phyloP scores from a whole-genome alignment of 53 echinoderm and acorn worm genomes.

The Apostichopus leukothele region DNA sequence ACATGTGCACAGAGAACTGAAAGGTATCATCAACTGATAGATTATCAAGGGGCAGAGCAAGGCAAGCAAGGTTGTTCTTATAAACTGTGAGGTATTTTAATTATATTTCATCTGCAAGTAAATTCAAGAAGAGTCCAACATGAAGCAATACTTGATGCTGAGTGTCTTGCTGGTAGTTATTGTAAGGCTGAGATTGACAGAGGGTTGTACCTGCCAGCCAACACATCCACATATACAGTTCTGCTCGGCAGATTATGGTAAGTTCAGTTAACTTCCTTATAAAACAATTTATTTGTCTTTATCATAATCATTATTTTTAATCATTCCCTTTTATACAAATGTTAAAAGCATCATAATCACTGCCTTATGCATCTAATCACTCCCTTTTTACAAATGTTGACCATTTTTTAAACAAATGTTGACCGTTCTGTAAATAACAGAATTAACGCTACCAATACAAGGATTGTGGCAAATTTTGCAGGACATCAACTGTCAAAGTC shows the following conservation, averaged over 20 bases:
- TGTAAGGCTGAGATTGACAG: slow-evolving; percentile 33
- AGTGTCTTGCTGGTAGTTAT: slow-evolving; percentile 48
- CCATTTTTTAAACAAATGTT: no score
- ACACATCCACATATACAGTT: slow-evolving; percentile 77
- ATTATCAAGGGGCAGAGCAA: no score
- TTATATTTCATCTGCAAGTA: neutral
- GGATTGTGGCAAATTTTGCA: no score
- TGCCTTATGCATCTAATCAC: no score
- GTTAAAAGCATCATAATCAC: neutral
- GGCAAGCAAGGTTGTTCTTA: no score
- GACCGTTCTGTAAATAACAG: no score
- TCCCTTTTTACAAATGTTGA: no score
- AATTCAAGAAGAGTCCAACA: slow-evolving; percentile 23
- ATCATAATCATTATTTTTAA: slow-evolving; percentile 2
- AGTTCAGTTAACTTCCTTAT: slow-evolving; percentile 12
- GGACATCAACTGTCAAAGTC: no score
- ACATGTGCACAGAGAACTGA: neutral
- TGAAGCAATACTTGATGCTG: slow-evolving; percentile 38
- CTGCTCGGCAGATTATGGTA: slow-evolving; percentile 77
- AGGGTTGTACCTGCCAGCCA: slow-evolving; percentile 66
- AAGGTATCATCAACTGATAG: no score
- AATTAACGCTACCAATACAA: no score
- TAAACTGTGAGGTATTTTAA: neutral
- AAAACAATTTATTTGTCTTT: neutral
- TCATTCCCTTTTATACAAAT: neutral